Conservation (phyloP, 2,113 vertebrate genomes). For the Zosterops borbonicus region DNA sequence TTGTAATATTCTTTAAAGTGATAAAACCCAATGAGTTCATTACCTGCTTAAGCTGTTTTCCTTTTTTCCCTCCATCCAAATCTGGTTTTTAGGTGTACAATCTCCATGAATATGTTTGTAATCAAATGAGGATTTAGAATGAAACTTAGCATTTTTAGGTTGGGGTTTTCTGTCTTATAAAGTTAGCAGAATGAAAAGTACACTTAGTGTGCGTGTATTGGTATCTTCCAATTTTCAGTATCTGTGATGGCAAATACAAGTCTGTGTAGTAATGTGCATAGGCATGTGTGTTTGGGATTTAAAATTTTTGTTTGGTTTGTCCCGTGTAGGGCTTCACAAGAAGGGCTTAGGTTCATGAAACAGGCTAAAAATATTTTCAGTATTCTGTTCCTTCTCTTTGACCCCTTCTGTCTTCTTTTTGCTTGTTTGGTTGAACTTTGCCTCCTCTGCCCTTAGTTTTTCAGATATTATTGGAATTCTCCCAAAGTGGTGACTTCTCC, state of each 20-base stretch:
- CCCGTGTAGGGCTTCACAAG: neutral
- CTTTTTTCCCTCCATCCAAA: neutral
- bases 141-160: neutral
- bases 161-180: neutral
- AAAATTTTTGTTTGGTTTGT: neutral
- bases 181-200: neutral
- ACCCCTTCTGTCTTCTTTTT: neutral
- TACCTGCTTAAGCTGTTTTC: neutral
- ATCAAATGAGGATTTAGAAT: neutral
- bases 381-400: neutral
- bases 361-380: neutral
- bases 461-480: neutral
- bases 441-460: neutral
- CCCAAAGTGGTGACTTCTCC: neutral
- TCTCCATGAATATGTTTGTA: neutral
- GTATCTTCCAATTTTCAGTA: neutral
- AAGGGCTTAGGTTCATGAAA: neutral
- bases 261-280: neutral
- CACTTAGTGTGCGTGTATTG: neutral
- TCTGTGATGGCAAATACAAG: neutral
- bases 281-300: neutral
- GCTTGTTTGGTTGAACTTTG: neutral
- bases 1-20: neutral
- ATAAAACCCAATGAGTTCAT: neutral
- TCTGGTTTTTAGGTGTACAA: neutral